These are phyloP conservation scores for Strigamia crassipes DNA, from an alignment of 2,888 invertebrate genomes.

Conservation along the genomic window DNA sequence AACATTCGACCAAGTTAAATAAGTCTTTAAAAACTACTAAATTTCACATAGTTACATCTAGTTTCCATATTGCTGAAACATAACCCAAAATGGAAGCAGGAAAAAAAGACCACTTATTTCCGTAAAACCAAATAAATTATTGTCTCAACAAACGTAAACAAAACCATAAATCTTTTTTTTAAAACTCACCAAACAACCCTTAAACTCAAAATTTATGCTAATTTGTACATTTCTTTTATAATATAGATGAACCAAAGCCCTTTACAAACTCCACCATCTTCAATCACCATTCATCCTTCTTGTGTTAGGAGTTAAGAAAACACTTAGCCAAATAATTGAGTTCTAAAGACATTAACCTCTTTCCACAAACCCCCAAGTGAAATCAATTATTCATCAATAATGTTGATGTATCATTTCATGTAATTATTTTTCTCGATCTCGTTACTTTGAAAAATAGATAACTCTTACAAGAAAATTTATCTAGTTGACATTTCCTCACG, in stretches of 20 bases:
- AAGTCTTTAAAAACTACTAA: too few species aligned
- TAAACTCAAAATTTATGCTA: too few species aligned
- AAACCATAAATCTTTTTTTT: too few species aligned
- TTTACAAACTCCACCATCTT: neutral
- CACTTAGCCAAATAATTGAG: slow-evolving; percentile 4
- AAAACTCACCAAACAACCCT: too few species aligned
- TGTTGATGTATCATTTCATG: neutral
- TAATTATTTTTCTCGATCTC: neutral
- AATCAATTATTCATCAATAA: neutral
- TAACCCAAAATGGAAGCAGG: too few species aligned
- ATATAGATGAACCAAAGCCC: neutral
- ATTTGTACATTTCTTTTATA: neutral
- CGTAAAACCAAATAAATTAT: too few species aligned
- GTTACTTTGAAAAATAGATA: neutral
- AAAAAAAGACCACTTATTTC: too few species aligned
- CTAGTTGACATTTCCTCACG: neutral
- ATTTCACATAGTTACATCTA: too few species aligned
- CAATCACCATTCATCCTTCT: slow-evolving; percentile 1
- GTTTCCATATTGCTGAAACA: too few species aligned
- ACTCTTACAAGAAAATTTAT: slow-evolving; percentile 8
- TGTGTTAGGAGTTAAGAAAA: neutral
- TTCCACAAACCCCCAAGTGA: neutral
- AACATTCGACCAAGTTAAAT: too few species aligned
- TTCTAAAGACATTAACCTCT: neutral
- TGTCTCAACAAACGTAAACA: too few species aligned